Evolutionary conservation across 2,113 vertebrate genomes (phyloP).

Genomic region (Cryptomyrus ogoouensis): DNA sequence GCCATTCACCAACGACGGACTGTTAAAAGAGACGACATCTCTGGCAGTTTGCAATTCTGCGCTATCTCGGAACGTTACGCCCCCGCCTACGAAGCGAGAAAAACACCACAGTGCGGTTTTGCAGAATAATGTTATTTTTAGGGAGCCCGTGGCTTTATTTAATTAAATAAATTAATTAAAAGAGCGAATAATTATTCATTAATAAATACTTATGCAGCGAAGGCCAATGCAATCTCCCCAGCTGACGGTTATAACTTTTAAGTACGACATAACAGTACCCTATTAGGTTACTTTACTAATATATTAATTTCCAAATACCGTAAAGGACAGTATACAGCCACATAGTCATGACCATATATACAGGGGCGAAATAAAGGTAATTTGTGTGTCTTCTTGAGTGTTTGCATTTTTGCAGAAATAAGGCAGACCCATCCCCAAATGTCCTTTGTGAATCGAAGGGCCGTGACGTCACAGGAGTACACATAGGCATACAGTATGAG

Average conservation of each 20-base stretch:
- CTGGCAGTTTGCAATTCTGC: conserved; percentile 85
- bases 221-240: neutral
- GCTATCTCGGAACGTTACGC: conserved; percentile 60
- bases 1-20: conserved; percentile 80
- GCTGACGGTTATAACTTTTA: neutral
- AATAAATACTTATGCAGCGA: neutral
- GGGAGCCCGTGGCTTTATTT: neutral
- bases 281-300: neutral
- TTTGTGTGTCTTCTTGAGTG: neutral
- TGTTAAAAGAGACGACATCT: conserved; percentile 75
- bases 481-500: conserved; percentile 53
- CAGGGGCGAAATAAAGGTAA: neutral
- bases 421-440: neutral
- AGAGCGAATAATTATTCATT: neutral
- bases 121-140: neutral
- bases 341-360: neutral
- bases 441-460: conserved; percentile 5
- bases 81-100: neutral
- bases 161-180: neutral
- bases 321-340: neutral
- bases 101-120: neutral
- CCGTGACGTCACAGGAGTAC: conserved; percentile 57
- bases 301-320: neutral
- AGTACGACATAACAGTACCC: neutral
- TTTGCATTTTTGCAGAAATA: neutral